phyloP scores from a whole-genome alignment of 2,113 vertebrate species.

The Apodemus speciosus region DNA sequence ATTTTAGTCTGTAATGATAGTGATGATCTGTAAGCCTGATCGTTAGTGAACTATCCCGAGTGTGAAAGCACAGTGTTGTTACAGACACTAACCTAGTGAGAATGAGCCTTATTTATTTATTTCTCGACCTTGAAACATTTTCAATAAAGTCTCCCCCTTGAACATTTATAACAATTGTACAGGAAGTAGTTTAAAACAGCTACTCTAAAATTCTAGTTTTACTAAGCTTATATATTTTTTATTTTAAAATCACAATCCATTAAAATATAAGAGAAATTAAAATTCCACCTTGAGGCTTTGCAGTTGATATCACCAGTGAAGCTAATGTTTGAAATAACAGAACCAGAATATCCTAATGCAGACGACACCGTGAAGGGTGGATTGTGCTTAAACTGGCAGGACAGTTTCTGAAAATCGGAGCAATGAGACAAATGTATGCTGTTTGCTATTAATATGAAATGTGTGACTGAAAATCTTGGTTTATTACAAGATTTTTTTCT shows the following conservation, averaged over 20 bases:
- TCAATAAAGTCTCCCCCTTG: constrained; percentile 10
- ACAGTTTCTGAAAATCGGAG: constrained; percentile 50
- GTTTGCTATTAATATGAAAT: constrained; percentile 36
- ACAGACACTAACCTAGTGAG: constrained; percentile 38
- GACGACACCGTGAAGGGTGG: neutral
- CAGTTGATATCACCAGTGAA: neutral
- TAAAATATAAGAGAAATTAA: constrained; percentile 52
- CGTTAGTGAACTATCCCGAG: constrained; percentile 27
- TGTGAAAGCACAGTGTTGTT: constrained; percentile 20
- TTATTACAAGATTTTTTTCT: constrained; percentile 30
- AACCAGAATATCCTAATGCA: neutral
- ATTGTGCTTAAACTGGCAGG: constrained; percentile 39
- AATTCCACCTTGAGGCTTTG: constrained; percentile 30
- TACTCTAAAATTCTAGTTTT: constrained; percentile 31
- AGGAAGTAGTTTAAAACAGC: neutral
- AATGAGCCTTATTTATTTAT: constrained; percentile 30
- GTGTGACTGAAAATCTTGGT: constrained; percentile 55
- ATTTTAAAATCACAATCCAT: constrained; percentile 27
- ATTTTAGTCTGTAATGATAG: constrained; percentile 34
- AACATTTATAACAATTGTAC: constrained; percentile 32
- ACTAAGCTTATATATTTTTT: constrained; percentile 21
- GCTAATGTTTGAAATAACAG: constrained; percentile 50
- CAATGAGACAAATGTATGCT: constrained; percentile 27
- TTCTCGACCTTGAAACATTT: constrained; percentile 52
- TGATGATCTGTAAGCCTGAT: neutral